Percentiles rank a stretch among this genome's conserved stretches.
Conservation (phyloP, 2,113 vertebrate genomes). For the Apus apus region DNA sequence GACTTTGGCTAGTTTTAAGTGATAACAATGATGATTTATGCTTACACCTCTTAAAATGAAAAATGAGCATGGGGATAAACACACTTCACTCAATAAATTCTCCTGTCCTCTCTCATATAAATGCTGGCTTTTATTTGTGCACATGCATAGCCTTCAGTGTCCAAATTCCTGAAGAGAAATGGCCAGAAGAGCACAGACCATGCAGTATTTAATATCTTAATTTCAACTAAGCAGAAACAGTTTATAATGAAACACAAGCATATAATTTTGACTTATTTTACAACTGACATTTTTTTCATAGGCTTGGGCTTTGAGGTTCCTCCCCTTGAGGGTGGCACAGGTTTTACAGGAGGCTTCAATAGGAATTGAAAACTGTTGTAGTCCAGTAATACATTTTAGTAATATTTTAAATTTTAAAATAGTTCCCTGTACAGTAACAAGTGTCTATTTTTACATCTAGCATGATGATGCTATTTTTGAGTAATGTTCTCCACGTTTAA, state of each 20-base stretch:
- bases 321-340: not conserved
- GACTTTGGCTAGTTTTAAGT: not conserved
- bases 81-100: not conserved
- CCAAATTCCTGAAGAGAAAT: not conserved
- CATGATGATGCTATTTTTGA: not conserved
- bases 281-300: not conserved
- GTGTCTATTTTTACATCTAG: not conserved
- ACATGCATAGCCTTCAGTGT: not conserved
- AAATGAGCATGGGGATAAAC: not conserved
- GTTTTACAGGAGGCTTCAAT: not conserved
- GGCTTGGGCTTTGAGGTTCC: not conserved
- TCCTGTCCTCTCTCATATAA: not conserved
- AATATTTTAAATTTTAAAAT: not conserved
- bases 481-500: not conserved
- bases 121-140: not conserved
- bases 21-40: not conserved
- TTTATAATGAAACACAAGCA: not conserved
- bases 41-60: constrained; percentile 21
- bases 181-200: not conserved
- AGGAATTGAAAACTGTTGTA: not conserved
- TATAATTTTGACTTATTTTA: not conserved
- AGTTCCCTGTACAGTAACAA: not conserved
- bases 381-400: not conserved
- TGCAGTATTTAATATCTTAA: not conserved
- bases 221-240: not conserved